Conservation (phyloP, 2,797 vertebrate species). For the Synanceia verrucosa region DNA sequence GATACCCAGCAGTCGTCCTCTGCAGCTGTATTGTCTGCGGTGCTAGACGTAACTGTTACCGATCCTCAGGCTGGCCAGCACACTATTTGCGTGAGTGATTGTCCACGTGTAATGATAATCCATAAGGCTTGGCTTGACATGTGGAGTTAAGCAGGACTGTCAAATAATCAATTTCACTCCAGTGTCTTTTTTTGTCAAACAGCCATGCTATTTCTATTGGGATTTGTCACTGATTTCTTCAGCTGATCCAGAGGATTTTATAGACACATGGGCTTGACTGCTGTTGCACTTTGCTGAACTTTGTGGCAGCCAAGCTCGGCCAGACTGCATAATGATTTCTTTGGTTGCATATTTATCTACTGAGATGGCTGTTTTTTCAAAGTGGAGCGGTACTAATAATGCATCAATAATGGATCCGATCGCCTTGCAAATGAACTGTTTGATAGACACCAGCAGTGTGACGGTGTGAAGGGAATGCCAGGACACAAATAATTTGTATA, state of each 20-base stretch:
- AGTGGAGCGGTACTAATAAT: conserved; percentile 52
- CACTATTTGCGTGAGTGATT: conserved; percentile 63
- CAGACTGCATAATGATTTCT: conserved; percentile 65
- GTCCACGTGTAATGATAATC: conserved; percentile 72
- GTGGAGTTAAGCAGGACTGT: conserved; percentile 69
- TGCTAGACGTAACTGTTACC: conserved; percentile 38
- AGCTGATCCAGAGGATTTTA: conserved; percentile 64
- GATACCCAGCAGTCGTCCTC: conserved; percentile 5
- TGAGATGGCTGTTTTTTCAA: conserved; percentile 56
- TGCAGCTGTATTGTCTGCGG: conserved; percentile 27
- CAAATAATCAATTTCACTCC: conserved; percentile 75
- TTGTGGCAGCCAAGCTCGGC: conserved; percentile 53
- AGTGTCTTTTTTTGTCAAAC: conserved; percentile 66
- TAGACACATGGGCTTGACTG: conserved; percentile 69
- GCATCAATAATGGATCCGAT: conserved; percentile 67
- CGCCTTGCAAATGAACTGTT: conserved; percentile 45
- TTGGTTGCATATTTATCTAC: conserved; percentile 65
- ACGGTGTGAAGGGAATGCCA: conserved; percentile 18
- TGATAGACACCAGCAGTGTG: conserved; percentile 44
- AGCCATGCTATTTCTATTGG: conserved; percentile 37
- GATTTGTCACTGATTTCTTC: conserved; percentile 65
- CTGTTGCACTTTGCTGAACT: conserved; percentile 66
- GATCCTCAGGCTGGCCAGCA: conserved; percentile 27
- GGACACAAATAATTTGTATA: conserved; percentile 27
- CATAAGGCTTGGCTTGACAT: conserved; percentile 60